A percentile compares a stretch with the other conserved stretches of the same genome.
Conservation (phyloP, 1,140 invertebrate genomes). For the Bombus soroeensis region DNA sequence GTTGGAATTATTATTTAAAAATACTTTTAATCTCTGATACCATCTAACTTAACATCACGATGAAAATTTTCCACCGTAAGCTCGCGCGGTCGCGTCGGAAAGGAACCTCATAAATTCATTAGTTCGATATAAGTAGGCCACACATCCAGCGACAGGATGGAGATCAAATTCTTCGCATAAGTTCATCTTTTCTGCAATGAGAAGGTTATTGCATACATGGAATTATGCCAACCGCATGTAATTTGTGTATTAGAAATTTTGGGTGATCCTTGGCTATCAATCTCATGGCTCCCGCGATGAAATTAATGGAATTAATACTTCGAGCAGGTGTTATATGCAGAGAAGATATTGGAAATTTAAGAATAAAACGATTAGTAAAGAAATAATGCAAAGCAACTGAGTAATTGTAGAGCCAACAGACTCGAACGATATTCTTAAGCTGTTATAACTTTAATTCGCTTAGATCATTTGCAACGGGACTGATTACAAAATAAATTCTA, state of each 20-base stretch:
- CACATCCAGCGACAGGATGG: not conserved
- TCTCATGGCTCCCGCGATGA: not conserved
- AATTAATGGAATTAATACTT: too few relatives aligned
- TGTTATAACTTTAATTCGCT: not conserved
- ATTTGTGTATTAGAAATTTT: not conserved
- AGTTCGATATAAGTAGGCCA: conserved; percentile 3
- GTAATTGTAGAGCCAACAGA: too few relatives aligned
- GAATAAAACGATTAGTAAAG: too few relatives aligned
- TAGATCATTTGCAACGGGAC: too few relatives aligned
- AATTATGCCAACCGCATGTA: not conserved
- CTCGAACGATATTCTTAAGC: not conserved
- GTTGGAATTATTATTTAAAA: too few relatives aligned
- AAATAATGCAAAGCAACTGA: too few relatives aligned
- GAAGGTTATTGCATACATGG: conserved; percentile 21
- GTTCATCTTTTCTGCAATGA: conserved; percentile 7
- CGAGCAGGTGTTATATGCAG: too few relatives aligned
- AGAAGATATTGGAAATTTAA: too few relatives aligned
- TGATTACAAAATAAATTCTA: not conserved
- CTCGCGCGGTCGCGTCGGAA: not conserved
- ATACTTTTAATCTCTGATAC: conserved; percentile 15
- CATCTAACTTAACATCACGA: not conserved
- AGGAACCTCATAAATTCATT: conserved; percentile 34
- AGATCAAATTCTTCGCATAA: conserved; percentile 41
- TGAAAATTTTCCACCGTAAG: conserved; percentile 5
- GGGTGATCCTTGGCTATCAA: not conserved